Evolutionary conservation across 2,113 vertebrate genomes (phyloP).

Genomic region (Ochotona curzoniae): DNA sequence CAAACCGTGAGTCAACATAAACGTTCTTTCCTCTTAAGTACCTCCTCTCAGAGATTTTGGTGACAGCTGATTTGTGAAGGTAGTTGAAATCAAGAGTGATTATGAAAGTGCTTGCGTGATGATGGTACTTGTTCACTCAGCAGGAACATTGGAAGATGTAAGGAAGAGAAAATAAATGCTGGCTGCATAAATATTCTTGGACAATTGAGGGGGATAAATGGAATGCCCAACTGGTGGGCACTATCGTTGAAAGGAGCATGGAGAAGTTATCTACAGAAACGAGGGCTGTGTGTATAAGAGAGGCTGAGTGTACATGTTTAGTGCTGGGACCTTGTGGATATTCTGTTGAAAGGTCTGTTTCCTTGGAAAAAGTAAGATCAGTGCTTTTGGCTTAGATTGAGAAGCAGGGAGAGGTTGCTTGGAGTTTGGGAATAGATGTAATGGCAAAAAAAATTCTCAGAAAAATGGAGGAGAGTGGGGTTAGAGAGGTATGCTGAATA

Average conservation of each 20-base stretch:
- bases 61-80: too few species aligned
- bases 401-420: not conserved
- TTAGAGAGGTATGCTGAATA: not conserved
- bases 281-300: not conserved
- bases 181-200: not conserved
- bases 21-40: too few species aligned
- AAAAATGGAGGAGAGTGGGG: not conserved
- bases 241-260: not conserved
- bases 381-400: not conserved
- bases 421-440: not conserved
- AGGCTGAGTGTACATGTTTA: not conserved
- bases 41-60: too few species aligned
- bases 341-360: not conserved
- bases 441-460: not conserved
- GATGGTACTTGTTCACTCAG: not conserved
- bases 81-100: not conserved
- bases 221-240: not conserved
- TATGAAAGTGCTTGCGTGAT: not conserved
- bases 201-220: not conserved
- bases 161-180: not conserved
- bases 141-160: not conserved
- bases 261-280: not conserved
- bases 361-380: not conserved
- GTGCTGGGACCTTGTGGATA: not conserved
- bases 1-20: too few species aligned